Evolutionary conservation across 2,113 vertebrate genomes (phyloP).

Genomic region (Daubentonia madagascariensis): DNA sequence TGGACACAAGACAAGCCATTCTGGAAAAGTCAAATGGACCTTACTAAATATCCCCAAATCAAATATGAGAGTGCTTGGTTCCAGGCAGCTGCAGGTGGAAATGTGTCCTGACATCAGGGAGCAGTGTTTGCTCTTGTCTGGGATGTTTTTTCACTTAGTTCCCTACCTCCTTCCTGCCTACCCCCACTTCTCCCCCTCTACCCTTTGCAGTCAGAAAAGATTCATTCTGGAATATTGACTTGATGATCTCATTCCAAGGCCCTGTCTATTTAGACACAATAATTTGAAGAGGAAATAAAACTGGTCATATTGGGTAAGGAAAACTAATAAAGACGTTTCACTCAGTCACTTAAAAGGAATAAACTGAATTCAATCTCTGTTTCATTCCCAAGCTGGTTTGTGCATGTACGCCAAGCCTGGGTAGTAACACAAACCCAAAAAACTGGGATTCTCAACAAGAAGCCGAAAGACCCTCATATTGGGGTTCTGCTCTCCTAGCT

Average conservation of each 20-base stretch:
- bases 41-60: conserved; percentile 49
- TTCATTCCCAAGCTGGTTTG: conserved; percentile 59
- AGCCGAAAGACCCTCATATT: not conserved
- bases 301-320: conserved; percentile 71
- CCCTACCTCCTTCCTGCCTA: not conserved
- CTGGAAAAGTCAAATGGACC: conserved; percentile 35
- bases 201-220: conserved; percentile 63
- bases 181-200: not conserved
- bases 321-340: conserved; percentile 74
- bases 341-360: conserved; percentile 65
- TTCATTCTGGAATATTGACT: conserved; percentile 71
- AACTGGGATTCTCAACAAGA: conserved; percentile 10
- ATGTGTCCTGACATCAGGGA: conserved; percentile 28
- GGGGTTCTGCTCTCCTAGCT: not conserved
- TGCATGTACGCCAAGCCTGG: conserved; percentile 26
- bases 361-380: conserved; percentile 75
- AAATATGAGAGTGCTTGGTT: conserved; percentile 34
- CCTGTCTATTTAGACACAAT: conserved; percentile 75
- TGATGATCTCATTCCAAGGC: conserved; percentile 65
- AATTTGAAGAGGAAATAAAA: conserved; percentile 77
- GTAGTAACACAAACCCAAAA: conserved; percentile 29
- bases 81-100: conserved; percentile 43
- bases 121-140: conserved; percentile 57
- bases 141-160: conserved; percentile 56
- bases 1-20: conserved; percentile 24